Conservation (phyloP, 2,797 vertebrate genomes). For the Acrossocheilus wenchowensis region DNA sequence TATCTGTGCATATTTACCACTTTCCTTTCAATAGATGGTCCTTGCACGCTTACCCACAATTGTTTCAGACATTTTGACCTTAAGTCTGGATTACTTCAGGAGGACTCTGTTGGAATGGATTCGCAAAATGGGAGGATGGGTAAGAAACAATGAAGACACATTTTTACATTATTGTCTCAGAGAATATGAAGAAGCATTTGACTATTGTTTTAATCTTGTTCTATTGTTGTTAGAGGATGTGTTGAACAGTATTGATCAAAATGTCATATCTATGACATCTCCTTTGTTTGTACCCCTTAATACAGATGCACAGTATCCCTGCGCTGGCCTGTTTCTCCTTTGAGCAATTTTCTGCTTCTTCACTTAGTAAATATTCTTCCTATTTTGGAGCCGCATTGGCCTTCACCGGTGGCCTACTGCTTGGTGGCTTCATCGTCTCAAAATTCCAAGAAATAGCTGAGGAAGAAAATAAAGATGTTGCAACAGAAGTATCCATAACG, state of each 20-base stretch:
- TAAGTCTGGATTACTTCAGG: conserved; percentile 69
- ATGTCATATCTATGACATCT: not conserved
- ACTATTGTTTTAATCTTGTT: not conserved
- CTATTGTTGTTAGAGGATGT: not conserved
- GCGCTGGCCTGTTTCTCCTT: conserved; percentile 64
- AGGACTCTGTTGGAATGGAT: conserved; percentile 71
- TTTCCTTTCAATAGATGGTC: conserved; percentile 63
- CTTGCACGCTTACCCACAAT: conserved; percentile 61
- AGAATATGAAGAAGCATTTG: not conserved
- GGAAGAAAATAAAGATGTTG: not conserved
- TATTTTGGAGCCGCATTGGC: not conserved
- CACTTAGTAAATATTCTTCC: not conserved
- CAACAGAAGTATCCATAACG: not conserved
- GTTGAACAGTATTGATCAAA: not conserved
- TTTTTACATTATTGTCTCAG: not conserved
- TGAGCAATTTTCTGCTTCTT: conserved; percentile 47
- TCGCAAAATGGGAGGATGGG: conserved; percentile 73
- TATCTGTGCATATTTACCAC: not conserved
- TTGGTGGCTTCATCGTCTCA: conserved; percentile 46
- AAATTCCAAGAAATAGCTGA: conserved; percentile 11
- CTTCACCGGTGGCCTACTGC: conserved; percentile 39
- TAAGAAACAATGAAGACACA: conserved; percentile 51
- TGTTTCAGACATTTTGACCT: conserved; percentile 65
- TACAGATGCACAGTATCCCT: conserved; percentile 74
- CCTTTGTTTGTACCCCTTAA: not conserved